These are phyloP conservation scores for Entomyzon cyanotis DNA, from an alignment of 2,113 vertebrate genomes.

Conservation along the genomic window DNA sequence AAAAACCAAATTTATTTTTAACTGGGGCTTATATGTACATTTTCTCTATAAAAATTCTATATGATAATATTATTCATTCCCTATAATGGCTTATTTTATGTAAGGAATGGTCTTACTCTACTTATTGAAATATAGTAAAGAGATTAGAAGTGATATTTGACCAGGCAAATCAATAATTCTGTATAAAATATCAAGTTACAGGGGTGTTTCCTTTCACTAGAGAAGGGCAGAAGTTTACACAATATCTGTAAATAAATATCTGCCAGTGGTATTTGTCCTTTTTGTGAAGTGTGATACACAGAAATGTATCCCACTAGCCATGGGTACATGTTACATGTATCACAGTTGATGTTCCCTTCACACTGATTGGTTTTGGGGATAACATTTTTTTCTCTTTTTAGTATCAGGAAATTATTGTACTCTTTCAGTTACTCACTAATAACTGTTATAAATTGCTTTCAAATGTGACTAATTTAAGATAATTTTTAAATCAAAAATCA, in stretches of 20 bases:
- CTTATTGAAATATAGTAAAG: not conserved
- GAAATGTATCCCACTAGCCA: not conserved
- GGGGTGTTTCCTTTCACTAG: not conserved
- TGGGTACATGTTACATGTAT: not conserved
- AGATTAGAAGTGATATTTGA: not conserved
- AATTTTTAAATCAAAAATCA: not conserved
- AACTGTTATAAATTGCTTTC: not conserved
- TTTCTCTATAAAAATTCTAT: not conserved
- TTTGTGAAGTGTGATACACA: not conserved
- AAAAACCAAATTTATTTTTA: not conserved
- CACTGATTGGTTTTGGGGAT: not conserved
- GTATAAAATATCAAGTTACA: not conserved
- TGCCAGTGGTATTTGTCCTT: not conserved
- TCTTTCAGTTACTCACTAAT: not conserved
- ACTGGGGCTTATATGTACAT: not conserved
- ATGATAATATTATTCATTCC: not conserved
- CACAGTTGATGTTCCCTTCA: not conserved
- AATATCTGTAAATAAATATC: not conserved
- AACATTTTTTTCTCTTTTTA: not conserved
- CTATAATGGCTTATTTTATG: not conserved
- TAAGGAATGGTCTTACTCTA: not conserved
- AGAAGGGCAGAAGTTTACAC: not conserved
- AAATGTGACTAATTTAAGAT: not conserved
- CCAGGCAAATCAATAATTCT: not conserved
- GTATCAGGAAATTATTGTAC: not conserved